Conservation (phyloP, 2,113 vertebrate genomes). For the Ondatra zibethicus region DNA sequence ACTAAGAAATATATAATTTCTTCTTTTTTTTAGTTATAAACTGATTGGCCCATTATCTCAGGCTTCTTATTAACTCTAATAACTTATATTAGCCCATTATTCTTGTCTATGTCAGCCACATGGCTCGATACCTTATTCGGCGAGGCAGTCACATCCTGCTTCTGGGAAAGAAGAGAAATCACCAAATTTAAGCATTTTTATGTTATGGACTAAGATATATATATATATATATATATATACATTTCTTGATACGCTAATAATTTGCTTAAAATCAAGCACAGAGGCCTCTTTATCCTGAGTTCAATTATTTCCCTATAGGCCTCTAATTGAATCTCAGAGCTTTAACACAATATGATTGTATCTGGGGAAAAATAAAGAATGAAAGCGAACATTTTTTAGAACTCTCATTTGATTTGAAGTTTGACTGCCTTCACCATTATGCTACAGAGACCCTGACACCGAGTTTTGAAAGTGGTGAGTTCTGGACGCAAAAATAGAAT, state of each 20-base stretch:
- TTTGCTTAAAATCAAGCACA: background rate
- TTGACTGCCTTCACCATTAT: conserved; percentile 71
- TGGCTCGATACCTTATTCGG: too few relatives aligned
- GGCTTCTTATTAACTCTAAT: too few relatives aligned
- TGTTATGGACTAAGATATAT: conserved; percentile 3
- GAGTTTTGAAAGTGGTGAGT: conserved; percentile 72
- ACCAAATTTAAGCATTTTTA: background rate
- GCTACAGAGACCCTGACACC: conserved; percentile 73
- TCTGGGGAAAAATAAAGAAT: background rate
- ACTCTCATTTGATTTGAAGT: conserved; percentile 56
- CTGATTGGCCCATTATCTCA: too few relatives aligned
- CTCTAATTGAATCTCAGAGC: background rate
- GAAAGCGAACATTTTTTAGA: conserved; percentile 47
- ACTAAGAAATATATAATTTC: conserved; percentile 2
- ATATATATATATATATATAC: background rate
- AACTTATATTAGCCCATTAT: too few relatives aligned
- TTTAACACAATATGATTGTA: conserved; percentile 22
- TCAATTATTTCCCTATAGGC: background rate
- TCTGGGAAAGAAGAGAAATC: background rate
- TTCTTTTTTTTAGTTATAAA: too few relatives aligned
- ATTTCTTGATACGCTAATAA: conserved; percentile 10
- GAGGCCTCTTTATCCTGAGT: background rate
- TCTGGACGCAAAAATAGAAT: conserved; percentile 79
- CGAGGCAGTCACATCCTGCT: too few relatives aligned
- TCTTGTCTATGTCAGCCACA: too few relatives aligned